Evolutionary conservation across 2,113 vertebrate genomes (phyloP).

Genomic region (Mustela nigripes): DNA sequence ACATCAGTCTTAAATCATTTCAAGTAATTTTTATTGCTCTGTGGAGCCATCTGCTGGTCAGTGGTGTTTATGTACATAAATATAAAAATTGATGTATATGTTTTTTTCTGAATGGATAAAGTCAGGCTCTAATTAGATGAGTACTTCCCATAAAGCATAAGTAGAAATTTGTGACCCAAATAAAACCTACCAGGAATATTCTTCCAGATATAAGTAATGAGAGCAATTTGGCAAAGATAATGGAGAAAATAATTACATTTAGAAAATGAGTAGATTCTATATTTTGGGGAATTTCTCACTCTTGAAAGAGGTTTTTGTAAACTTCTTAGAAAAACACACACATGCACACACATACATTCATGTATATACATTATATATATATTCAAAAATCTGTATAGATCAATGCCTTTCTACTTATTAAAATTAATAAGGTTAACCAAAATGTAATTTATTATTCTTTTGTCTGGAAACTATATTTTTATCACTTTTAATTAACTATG

Average conservation of each 20-base stretch:
- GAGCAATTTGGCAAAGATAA: neutral
- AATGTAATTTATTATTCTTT: constrained; percentile 10
- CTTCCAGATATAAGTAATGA: neutral
- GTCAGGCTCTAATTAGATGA: neutral
- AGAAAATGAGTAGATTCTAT: neutral
- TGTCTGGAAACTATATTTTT: neutral
- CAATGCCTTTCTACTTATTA: constrained; percentile 28
- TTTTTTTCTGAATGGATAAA: neutral
- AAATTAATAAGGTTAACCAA: constrained; percentile 29
- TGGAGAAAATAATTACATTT: neutral
- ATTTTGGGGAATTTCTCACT: constrained; percentile 45
- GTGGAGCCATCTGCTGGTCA: constrained; percentile 86
- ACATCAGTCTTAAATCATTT: neutral
- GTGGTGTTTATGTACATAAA: neutral
- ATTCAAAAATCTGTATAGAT: neutral
- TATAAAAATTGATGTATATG: neutral
- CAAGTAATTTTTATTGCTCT: constrained; percentile 77
- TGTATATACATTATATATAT: neutral
- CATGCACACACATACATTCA: neutral
- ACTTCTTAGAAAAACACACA: neutral
- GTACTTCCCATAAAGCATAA: neutral
- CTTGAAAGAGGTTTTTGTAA: constrained; percentile 13
- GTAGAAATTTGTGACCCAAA: constrained; percentile 11
- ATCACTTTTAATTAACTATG: neutral
- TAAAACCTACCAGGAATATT: constrained; percentile 18